Evolutionary conservation across 2,888 invertebrate genomes (phyloP).

Genomic region (Steromphala cineraria): DNA sequence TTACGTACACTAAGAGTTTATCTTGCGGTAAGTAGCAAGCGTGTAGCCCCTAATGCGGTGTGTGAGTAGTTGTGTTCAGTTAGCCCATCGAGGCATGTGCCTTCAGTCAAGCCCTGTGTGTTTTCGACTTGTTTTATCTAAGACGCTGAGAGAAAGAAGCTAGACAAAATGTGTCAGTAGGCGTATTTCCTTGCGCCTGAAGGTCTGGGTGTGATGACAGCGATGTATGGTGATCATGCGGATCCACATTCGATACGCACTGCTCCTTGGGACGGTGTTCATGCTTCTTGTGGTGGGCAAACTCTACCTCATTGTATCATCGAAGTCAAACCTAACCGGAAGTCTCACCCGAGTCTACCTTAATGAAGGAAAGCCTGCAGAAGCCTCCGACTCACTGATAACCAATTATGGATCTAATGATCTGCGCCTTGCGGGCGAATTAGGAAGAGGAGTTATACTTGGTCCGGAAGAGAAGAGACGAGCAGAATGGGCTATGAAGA

Average conservation of each 20-base stretch:
- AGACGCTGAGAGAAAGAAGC: too few relatives aligned
- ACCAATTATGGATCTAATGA: slow-evolving; percentile 22
- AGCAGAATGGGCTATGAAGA: slow-evolving; percentile 28
- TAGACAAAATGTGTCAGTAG: too few relatives aligned
- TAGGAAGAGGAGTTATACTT: slow-evolving; percentile 34
- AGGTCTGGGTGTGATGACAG: not conserved
- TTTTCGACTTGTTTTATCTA: too few relatives aligned
- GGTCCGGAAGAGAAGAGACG: slow-evolving; percentile 26
- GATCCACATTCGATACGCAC: slow-evolving; percentile 5
- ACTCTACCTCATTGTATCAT: not conserved
- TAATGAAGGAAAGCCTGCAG: not conserved
- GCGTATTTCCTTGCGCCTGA: too few relatives aligned
- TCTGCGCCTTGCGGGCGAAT: slow-evolving; percentile 30
- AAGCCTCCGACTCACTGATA: not conserved
- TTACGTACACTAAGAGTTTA: too few relatives aligned
- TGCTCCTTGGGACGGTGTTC: not conserved
- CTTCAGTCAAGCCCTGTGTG: too few relatives aligned
- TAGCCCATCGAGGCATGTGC: too few relatives aligned
- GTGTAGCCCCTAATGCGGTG: too few relatives aligned
- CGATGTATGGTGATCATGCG: not conserved
- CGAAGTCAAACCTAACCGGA: not conserved
- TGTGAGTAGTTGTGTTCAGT: too few relatives aligned
- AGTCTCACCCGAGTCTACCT: not conserved
- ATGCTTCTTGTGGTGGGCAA: not conserved
- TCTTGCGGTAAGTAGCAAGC: too few relatives aligned